Conservation (phyloP, 2,113 vertebrate genomes). For the Ameiurus melas region DNA sequence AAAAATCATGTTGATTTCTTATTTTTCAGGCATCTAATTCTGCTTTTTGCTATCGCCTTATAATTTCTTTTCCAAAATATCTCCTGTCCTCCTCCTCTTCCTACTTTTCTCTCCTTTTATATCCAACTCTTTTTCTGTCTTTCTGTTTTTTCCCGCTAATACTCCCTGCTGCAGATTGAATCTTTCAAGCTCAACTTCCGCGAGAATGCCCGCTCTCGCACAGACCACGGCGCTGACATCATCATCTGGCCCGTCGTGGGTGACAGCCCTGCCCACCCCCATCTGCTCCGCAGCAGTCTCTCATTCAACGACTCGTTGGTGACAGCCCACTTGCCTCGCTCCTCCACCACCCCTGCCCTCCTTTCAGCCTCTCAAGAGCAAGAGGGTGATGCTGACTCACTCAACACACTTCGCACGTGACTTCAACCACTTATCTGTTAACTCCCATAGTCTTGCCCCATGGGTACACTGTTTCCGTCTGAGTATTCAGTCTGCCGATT, state of each 20-base stretch:
- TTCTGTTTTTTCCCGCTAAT: slow-evolving; percentile 52
- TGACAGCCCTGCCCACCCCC: slow-evolving; percentile 66
- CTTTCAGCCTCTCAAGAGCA: slow-evolving; percentile 44
- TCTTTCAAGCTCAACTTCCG: slow-evolving; percentile 87
- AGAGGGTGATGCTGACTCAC: slow-evolving; percentile 48
- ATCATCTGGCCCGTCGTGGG: slow-evolving; percentile 74
- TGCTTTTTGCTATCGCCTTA: slow-evolving; percentile 87
- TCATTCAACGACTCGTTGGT: slow-evolving; percentile 66
- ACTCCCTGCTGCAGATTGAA: slow-evolving; percentile 92
- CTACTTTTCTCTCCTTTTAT: slow-evolving; percentile 49
- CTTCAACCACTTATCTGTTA: slow-evolving; percentile 8
- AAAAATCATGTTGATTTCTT: slow-evolving; percentile 80
- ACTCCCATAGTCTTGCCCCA: slow-evolving; percentile 4
- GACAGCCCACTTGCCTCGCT: slow-evolving; percentile 49
- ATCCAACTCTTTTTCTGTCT: slow-evolving; percentile 65
- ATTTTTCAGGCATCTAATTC: slow-evolving; percentile 99
- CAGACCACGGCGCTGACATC: slow-evolving; percentile 86
- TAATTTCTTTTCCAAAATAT: slow-evolving; percentile 60
- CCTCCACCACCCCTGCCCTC: slow-evolving; percentile 54
- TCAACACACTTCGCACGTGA: slow-evolving; percentile 45
- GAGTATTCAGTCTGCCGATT: slow-evolving; percentile 11
- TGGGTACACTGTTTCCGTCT: not conserved
- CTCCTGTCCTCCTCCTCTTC: slow-evolving; percentile 44
- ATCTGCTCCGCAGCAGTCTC: slow-evolving; percentile 59
- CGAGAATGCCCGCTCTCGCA: slow-evolving; percentile 84